These are phyloP conservation scores for Hirudo medicinalis DNA, from an alignment of 1,140 invertebrate species.

Conservation along the genomic window DNA sequence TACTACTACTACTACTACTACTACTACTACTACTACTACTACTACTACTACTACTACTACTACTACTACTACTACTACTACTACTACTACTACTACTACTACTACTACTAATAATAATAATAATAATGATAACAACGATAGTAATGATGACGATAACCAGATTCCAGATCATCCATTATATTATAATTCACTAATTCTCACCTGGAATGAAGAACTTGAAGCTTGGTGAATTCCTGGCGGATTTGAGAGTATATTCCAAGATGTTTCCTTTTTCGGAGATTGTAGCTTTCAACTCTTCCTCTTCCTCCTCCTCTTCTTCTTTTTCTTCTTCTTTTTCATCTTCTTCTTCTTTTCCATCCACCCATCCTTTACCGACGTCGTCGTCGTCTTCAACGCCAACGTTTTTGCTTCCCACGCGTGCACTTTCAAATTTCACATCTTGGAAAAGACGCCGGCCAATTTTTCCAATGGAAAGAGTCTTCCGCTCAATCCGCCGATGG, in stretches of 20 bases:
- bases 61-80: too few relatives aligned
- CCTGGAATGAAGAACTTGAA: background rate
- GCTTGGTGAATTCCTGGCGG: background rate
- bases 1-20: too few relatives aligned
- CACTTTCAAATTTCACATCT: background rate
- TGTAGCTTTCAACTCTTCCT: background rate
- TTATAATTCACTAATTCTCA: background rate
- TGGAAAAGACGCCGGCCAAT: background rate
- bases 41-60: too few relatives aligned
- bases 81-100: too few relatives aligned
- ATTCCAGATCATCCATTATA: background rate
- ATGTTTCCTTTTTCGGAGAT: background rate
- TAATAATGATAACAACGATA: too few relatives aligned
- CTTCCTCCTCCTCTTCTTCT: background rate
- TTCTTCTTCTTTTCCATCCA: background rate
- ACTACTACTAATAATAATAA: too few relatives aligned
- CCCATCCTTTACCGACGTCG: background rate
- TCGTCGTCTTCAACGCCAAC: background rate
- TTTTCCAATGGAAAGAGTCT: background rate
- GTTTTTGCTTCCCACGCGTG: background rate
- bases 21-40: too few relatives aligned
- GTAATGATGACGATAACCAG: too few relatives aligned
- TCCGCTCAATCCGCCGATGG: background rate
- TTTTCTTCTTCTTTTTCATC: background rate
- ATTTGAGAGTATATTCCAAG: background rate